Evolutionary conservation across 1,140 invertebrate genomes (phyloP).

Genomic region (Metaphire vulgaris): DNA sequence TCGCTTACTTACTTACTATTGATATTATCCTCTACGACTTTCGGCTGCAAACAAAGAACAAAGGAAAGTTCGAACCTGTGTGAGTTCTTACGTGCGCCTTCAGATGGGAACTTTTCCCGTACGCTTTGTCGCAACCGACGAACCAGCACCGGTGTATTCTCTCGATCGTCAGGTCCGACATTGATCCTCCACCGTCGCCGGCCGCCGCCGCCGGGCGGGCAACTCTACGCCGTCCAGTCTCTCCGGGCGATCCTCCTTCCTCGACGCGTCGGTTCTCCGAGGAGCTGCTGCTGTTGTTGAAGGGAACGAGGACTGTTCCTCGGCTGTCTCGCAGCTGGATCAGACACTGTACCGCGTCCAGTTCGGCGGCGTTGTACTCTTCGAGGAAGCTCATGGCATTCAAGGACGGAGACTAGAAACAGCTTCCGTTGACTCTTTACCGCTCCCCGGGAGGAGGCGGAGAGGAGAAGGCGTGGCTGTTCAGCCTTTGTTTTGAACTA

Average conservation of each 20-base stretch:
- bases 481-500: not conserved
- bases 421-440: not conserved
- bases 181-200: no score
- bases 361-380: not conserved
- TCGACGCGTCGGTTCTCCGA: not conserved
- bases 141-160: conserved; percentile 54
- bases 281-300: not conserved
- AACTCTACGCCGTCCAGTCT: not conserved
- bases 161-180: not conserved
- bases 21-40: not conserved
- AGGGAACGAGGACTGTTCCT: not conserved
- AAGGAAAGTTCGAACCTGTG: conserved; percentile 54
- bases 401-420: not conserved
- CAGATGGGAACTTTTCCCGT: conserved; percentile 67
- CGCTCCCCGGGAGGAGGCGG: not conserved
- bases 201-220: no score
- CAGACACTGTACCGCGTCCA: not conserved
- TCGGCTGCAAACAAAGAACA: not conserved
- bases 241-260: not conserved
- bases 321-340: not conserved
- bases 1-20: not conserved
- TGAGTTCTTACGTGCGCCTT: conserved; percentile 61
- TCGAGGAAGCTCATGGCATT: not conserved
- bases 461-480: not conserved
- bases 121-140: conserved; percentile 63